Base-by-base conservation (phyloP, 2,113 vertebrate species). In the Platichthys stellatus region DNA sequence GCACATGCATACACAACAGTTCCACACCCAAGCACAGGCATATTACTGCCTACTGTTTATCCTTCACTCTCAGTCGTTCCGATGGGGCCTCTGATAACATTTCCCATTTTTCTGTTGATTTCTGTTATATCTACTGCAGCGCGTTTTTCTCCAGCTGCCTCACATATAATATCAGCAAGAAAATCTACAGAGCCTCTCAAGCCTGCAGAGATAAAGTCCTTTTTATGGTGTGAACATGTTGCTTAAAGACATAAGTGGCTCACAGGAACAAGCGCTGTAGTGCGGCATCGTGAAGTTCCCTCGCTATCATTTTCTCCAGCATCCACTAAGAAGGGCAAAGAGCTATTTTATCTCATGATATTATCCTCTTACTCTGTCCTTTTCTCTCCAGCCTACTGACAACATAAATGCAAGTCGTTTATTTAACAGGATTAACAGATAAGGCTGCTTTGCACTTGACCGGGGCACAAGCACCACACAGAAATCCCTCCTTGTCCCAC, bases 401-500 rank as follows among this genome's bases (percentile, higher is more conserved):
- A 92, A 79, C 80, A 71, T 86, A 88, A 92, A 92, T 82, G 70
- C 81, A 38, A 76, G 81, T 72, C 83, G 89, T 93, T 88, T 88
- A 91, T 93, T 89, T 84, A 89, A 90, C 81, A 74, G 86, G 90
- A 92, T 94, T 91, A 92, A 58, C 74, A 86, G 90, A 87, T 86
- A 86, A 80, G 80, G 63, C 79, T 69, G 63, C 85, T 78, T 80
- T 85, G 84, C 58, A 78, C 75, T 85, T 84, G 82, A 85, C 81
- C 86, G 72, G 62, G 74, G 81, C 71, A 80, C 57, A 61, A 71
- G 60, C 51, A 3, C 61, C 67, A 78, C 74, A 81, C 62, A 78
- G 64, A 88, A 86, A 86, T 83, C 83, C 80, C 84, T 31, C 24
- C 53, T 57, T 63, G 77, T 82, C 69, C 79, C 69, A 45, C 78